A percentile compares a stretch with the other conserved stretches of the same genome.
Conservation (phyloP, 2,888 invertebrate genomes). For the Philopedon plagiatum region DNA sequence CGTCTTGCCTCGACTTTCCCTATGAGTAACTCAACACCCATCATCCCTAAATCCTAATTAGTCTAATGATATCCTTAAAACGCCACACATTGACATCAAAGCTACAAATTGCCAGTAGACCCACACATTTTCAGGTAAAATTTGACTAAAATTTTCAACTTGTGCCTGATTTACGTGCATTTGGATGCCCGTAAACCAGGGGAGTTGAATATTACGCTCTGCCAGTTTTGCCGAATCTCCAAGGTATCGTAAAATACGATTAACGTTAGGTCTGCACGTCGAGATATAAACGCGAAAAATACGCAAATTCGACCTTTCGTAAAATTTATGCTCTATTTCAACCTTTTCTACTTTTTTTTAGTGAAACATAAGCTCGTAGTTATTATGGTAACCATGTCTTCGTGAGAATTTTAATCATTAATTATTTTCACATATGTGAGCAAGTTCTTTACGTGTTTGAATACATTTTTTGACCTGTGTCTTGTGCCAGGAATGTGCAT, state of each 20-base stretch:
- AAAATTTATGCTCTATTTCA: conserved; percentile 23
- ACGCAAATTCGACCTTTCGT: conserved; percentile 28
- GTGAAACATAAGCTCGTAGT: too few relatives aligned
- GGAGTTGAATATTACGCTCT: conserved; percentile 30
- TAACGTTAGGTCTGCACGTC: conserved; percentile 19
- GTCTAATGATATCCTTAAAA: too few relatives aligned
- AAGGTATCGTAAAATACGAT: conserved; percentile 39
- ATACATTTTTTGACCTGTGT: too few relatives aligned
- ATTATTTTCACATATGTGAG: too few relatives aligned
- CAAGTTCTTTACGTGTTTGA: too few relatives aligned
- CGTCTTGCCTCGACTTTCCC: too few relatives aligned
- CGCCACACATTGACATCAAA: too few relatives aligned
- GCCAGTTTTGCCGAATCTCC: conserved; percentile 34
- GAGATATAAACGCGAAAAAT: conserved; percentile 29
- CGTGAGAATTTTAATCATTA: too few relatives aligned
- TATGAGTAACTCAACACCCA: too few relatives aligned
- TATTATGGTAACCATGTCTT: too few relatives aligned
- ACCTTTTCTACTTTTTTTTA: conserved; percentile 12
- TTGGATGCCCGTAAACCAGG: neutral
- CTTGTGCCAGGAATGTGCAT: too few relatives aligned
- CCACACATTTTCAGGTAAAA: conserved; percentile 21
- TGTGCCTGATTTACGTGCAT: conserved; percentile 31
- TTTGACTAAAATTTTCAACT: conserved; percentile 28
- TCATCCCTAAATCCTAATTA: too few relatives aligned
- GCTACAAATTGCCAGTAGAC: neutral